phyloP scores from a whole-genome alignment of 2,113 vertebrate genomes.

The Mus musculus region GRCm39 chr5:135439001-135439500 shows the following conservation, averaged over 20 bases:
- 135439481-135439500: neutral
- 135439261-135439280: conserved; percentile 29
- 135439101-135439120: neutral
- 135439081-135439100: neutral
- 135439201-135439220: neutral
- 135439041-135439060: neutral
- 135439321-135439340: conserved; percentile 62
- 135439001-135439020: neutral
- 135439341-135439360: conserved; percentile 18
- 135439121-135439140: neutral
- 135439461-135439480: conserved; percentile 18
- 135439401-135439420: conserved; percentile 67
- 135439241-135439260: neutral
- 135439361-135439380: neutral
- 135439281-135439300: neutral
- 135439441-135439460: neutral
- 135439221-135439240: neutral
- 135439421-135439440: neutral
- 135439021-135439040: neutral
- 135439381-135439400: conserved; percentile 73
- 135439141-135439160: neutral
- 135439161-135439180: neutral
- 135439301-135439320: conserved; percentile 70
- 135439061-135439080: neutral
- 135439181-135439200: neutral